phyloP scores from a whole-genome alignment of 2,113 vertebrate species.

The Prolemur simus region DNA sequence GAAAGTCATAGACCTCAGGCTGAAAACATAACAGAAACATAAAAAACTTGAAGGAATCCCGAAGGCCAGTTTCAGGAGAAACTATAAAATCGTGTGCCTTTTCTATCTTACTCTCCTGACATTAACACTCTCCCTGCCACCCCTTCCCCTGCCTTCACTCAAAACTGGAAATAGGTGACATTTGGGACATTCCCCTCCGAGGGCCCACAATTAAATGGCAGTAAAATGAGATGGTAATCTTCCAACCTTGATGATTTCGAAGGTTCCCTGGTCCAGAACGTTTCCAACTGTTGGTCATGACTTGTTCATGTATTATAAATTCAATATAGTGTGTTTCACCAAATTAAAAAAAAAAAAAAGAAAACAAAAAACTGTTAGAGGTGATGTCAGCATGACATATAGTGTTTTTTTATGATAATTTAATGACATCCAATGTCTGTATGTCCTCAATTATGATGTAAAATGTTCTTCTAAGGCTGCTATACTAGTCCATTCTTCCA shows the following conservation, averaged over 20 bases:
- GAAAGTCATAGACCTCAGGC: background rate
- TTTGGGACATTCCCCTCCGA: background rate
- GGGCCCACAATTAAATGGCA: background rate
- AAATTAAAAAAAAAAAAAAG: background rate
- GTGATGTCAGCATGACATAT: background rate
- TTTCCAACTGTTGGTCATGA: background rate
- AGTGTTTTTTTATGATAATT: background rate
- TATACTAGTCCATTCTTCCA: rapidly evolving
- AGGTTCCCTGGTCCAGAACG: background rate
- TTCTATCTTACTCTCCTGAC: background rate
- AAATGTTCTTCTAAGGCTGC: background rate
- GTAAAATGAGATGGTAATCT: background rate
- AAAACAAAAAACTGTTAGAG: background rate
- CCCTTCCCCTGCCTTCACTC: background rate
- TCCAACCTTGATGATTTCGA: background rate
- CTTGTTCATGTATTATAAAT: background rate
- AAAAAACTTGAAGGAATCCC: background rate
- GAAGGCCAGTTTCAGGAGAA: background rate
- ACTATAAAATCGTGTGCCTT: background rate
- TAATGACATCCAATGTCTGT: background rate
- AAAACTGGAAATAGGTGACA: background rate
- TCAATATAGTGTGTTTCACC: background rate
- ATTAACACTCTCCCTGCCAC: background rate
- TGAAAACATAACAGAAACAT: background rate
- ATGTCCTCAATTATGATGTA: background rate